Evolutionary conservation across 1,140 invertebrate genomes (phyloP).

Genomic region (Drosophila auraria): DNA sequence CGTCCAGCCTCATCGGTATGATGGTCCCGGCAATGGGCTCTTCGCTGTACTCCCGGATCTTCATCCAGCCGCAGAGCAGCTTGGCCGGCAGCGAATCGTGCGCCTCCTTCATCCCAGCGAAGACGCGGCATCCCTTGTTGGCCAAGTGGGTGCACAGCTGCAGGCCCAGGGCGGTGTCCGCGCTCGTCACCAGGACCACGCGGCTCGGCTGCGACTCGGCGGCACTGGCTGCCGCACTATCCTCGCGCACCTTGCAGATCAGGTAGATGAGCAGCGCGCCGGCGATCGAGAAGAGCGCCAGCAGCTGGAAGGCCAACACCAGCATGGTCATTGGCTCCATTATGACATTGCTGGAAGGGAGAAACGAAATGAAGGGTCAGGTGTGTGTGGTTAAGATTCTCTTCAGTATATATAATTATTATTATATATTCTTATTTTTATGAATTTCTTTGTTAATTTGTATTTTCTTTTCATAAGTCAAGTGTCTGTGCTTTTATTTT

Average conservation of each 20-base stretch:
- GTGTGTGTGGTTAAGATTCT: neutral
- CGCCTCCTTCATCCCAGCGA: slow-evolving; percentile 89
- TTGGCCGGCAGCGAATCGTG: slow-evolving; percentile 86
- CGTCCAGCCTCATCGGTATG: slow-evolving; percentile 90
- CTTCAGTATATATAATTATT: no score
- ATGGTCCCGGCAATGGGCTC: slow-evolving; percentile 85
- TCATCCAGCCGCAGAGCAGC: slow-evolving; percentile 88
- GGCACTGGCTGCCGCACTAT: slow-evolving; percentile 69
- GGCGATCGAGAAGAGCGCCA: slow-evolving; percentile 91
- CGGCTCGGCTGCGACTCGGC: slow-evolving; percentile 85
- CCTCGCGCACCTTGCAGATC: slow-evolving; percentile 89
- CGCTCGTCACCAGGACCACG: slow-evolving; percentile 91
- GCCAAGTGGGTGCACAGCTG: slow-evolving; percentile 88
- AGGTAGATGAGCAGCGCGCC: slow-evolving; percentile 91
- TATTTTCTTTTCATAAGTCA: no score
- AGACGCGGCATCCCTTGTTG: slow-evolving; percentile 90
- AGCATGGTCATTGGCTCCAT: slow-evolving; percentile 93
- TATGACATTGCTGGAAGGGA: slow-evolving; percentile 78
- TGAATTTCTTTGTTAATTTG: no score
- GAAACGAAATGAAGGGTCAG: neutral
- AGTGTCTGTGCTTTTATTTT: no score
- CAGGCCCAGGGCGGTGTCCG: slow-evolving; percentile 90
- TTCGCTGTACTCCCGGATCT: slow-evolving; percentile 86
- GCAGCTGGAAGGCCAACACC: slow-evolving; percentile 90
- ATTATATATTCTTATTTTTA: no score